Evolutionary conservation across 2,888 invertebrate species (phyloP), one percentile per base, ranked within the genome.

Genomic region (Periphyllus acericola): DNA sequence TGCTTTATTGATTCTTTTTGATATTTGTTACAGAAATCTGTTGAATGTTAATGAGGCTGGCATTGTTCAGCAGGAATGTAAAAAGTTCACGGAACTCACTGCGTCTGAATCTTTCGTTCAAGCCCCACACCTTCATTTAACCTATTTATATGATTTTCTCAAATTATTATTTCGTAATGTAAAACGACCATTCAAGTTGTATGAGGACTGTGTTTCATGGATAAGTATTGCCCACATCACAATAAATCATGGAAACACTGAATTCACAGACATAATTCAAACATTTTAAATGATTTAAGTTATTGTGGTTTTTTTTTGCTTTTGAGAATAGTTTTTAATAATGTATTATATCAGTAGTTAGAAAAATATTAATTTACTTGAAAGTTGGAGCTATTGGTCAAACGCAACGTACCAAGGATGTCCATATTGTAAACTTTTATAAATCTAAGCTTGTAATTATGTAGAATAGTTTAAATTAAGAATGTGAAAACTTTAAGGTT

Each of bases 91-190:
- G 3, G 19, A 52, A n/a, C 52, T 72, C 14, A 17, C 14, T 0
- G n/a, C 46, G 4, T 34, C 29, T 0, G 46, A 68, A 29, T 5
- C 14, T 6, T 11, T 25, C 19, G 14, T 2, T 6, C 9, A 34
- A 14, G n/a, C 46, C 25, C 72, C 40, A 11, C 11, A 8, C 8
- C 0, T 72, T 11, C 52, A 82, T 82, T 52, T 82, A 52, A 17
- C 17, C 8, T 82, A 82, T 82, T 82, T 82, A n/a, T 72, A 72
- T 34, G 2, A 3, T 3, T 82, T 82, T 52, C n/a, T 40, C 17
- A 72, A 82, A 34, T 52, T 82, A 17, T 82, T 82, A 9, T 34
- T n/a, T 52, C 5, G 0, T 19, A 82, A 82, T 55, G 82, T 82
- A 1, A 82, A 82, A 52, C 71, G 82, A 6, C 82, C 82, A 34